Conservation (phyloP, 2,797 vertebrate species). For the Onychomys leucogaster region DNA sequence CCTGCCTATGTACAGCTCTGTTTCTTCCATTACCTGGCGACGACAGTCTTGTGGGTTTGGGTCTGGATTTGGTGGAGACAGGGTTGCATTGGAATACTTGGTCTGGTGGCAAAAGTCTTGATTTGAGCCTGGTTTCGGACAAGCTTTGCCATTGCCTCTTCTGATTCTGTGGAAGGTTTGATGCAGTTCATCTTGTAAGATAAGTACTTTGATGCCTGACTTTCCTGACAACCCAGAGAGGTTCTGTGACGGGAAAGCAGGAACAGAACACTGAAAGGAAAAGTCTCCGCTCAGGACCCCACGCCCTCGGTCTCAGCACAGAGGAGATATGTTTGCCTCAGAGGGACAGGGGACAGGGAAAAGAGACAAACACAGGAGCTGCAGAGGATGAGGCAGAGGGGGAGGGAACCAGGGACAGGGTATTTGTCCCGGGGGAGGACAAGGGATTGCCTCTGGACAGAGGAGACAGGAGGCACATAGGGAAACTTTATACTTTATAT, state of each 20-base stretch:
- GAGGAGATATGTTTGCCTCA: background rate
- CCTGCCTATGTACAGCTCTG: background rate
- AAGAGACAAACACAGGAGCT: background rate
- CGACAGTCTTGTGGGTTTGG: background rate
- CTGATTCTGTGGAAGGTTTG: background rate
- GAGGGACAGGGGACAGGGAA: background rate
- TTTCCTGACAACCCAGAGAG: background rate
- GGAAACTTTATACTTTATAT: background rate
- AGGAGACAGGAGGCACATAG: background rate
- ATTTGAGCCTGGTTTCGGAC: background rate
- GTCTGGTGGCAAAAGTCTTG: background rate
- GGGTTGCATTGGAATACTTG: background rate
- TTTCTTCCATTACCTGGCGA: background rate
- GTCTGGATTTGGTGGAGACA: background rate
- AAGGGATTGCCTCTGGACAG: background rate
- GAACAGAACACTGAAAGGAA: background rate
- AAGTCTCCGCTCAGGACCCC: background rate
- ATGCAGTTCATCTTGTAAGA: background rate
- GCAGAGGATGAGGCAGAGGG: background rate
- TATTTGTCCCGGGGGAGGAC: background rate
- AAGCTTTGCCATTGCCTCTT: background rate
- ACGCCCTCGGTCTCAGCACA: background rate
- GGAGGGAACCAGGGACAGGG: background rate
- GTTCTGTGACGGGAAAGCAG: slow-evolving; percentile 3
- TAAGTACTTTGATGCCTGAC: background rate